Evolutionary conservation across 2,888 invertebrate genomes (phyloP), one percentile per base, ranked within the genome.

Genomic region (Chrysopilus asiliformis): DNA sequence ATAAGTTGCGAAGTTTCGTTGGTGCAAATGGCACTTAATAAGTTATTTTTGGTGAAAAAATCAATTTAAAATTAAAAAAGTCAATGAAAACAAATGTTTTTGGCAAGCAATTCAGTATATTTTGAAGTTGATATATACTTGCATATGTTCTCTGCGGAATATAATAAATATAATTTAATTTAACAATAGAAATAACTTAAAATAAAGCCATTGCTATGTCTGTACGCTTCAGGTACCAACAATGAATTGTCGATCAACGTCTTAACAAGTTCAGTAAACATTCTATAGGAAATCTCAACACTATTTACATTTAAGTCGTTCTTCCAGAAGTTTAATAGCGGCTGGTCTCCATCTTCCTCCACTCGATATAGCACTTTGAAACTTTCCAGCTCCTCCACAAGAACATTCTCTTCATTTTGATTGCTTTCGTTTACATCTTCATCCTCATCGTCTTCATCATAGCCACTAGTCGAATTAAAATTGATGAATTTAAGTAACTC

Each of bases 101-200:
- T n/a, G n/a, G n/a, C n/a, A n/a, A n/a, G n/a, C n/a, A n/a, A n/a
- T n/a, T n/a, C n/a, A n/a, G n/a, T n/a, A n/a, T n/a, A n/a, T n/a
- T n/a, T n/a, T n/a, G n/a, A n/a, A n/a, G n/a, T n/a, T n/a, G n/a
- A n/a, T n/a, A n/a, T n/a, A n/a, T n/a, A n/a, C n/a, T n/a, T n/a
- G n/a, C n/a, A n/a, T n/a, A n/a, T n/a, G n/a, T n/a, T n/a, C n/a
- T n/a, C n/a, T n/a, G n/a, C n/a, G n/a, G n/a, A n/a, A n/a, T n/a
- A n/a, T n/a, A n/a, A n/a, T n/a, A n/a, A n/a, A n/a, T n/a, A n/a
- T n/a, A n/a, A n/a, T n/a, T n/a, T n/a, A n/a, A n/a, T n/a, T n/a
- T n/a, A n/a, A n/a, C n/a, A n/a, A n/a, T n/a, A 42, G 12, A 39
- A 19, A 33, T 38, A 42, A 32, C 33, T 42, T 33, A 38, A 30